Evolutionary conservation across 2,113 vertebrate genomes (phyloP).

Genomic region (Collichthys lucidus): DNA sequence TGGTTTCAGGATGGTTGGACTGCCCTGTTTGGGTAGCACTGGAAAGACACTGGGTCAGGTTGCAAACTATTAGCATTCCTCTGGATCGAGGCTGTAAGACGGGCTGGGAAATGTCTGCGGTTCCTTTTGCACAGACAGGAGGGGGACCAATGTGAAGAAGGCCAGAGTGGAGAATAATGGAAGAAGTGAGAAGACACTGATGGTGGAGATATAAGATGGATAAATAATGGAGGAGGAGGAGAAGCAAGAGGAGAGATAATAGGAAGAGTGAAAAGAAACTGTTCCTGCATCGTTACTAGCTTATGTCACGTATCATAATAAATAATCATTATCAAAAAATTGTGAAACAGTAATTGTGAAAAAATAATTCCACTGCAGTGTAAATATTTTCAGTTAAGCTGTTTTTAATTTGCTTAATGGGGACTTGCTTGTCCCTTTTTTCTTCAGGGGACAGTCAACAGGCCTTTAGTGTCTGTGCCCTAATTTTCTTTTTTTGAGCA

Average conservation of each 20-base stretch:
- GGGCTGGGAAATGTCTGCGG: slow-evolving; percentile 34
- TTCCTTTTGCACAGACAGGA: slow-evolving; percentile 36
- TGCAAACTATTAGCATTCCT: slow-evolving; percentile 85
- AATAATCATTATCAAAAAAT: no score
- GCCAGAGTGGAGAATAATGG: background rate
- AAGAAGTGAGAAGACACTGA: background rate
- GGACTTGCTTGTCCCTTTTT: background rate
- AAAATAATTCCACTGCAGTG: background rate
- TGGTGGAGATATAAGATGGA: background rate
- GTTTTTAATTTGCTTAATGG: background rate
- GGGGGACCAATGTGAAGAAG: background rate
- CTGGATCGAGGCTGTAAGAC: slow-evolving; percentile 43
- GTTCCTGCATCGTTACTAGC: background rate
- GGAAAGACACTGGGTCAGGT: slow-evolving; percentile 71
- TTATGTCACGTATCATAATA: slow-evolving; percentile 1
- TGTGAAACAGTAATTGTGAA: no score
- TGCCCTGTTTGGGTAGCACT: slow-evolving; percentile 78
- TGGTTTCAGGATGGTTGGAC: slow-evolving; percentile 65
- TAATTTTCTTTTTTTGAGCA: background rate
- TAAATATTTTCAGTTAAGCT: background rate
- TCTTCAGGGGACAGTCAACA: background rate
- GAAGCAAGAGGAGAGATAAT: background rate
- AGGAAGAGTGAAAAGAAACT: background rate
- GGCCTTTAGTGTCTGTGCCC: background rate
- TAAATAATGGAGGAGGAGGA: background rate